These are phyloP conservation scores for Xenus cinereus DNA, from an alignment of 2,113 vertebrate genomes.

Conservation along the genomic window DNA sequence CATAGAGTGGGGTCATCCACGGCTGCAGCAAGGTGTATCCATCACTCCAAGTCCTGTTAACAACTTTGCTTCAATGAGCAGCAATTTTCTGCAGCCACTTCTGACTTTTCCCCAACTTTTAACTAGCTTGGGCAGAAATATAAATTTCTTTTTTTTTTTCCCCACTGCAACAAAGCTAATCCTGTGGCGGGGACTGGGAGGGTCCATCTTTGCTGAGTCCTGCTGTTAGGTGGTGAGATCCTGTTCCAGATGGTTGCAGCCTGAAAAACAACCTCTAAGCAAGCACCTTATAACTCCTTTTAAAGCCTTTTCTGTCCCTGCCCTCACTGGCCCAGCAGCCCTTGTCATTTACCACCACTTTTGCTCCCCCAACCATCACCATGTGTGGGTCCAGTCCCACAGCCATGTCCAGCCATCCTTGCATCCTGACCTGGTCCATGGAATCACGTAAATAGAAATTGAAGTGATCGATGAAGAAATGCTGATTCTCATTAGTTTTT, in stretches of 20 bases:
- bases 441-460: not conserved
- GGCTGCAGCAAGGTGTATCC: not conserved
- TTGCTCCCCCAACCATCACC: not conserved
- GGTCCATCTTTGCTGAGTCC: too few species aligned
- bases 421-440: not conserved
- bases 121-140: not conserved
- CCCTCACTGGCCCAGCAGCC: not conserved
- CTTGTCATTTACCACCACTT: not conserved
- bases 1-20: not conserved
- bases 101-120: not conserved
- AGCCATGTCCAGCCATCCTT: accelerated
- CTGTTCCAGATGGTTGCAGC: not conserved
- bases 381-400: accelerated
- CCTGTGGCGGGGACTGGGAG: not conserved
- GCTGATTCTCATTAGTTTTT: not conserved
- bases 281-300: not conserved
- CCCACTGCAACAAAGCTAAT: not conserved
- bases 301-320: not conserved
- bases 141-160: not conserved
- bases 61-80: not conserved
- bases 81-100: not conserved
- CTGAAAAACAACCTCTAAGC: not conserved
- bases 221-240: not conserved
- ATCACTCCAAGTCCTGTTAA: not conserved
- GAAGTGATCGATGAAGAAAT: not conserved